Evolutionary conservation across 2,888 invertebrate genomes (phyloP), one percentile per base, ranked within the genome.

Genomic region (Sipha maydis): DNA sequence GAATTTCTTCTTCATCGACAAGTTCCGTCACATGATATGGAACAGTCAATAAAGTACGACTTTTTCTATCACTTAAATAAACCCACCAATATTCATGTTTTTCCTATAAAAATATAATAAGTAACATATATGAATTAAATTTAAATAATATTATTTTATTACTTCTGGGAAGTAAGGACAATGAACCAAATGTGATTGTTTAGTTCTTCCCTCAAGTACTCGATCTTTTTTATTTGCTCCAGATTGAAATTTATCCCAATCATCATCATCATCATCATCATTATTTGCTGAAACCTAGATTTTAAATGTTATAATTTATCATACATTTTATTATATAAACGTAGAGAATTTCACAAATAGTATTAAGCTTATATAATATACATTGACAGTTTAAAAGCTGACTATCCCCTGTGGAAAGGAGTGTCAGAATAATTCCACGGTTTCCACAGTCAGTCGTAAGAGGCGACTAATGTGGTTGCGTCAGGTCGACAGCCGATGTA

Each of bases 71-170:
- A 92, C 97, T 97, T 91, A 99, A 96, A 92, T 99, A 99, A 90
- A 99, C 96, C 99, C 99, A 99, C 99, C 99, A 99, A 93, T 96
- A 99, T 92, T 99, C 99, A 92, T 98, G 98, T 92, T 99, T 98
- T 90, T 96, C 96, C 93, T 94, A 90, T 1, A 91, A 84, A 56
- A 69, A n/a, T 25, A n/a, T 80, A 25, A 48, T 19, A 67, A 75
- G 88, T 28, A 21, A 77, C 41, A 69, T 1, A 41, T 69, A 21
- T 21, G 21, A 61, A 21, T 21, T 56, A 3, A 25, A 21, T 25
- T 61, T 3, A 25, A 21, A 61, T 61, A 25, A 71, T 61, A 25
- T 61, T 11, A 38, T 41, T n/a, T 41, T 48, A 54, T 91, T 91
- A 96, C 95, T 92, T 96, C 96, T 8, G 99, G 98, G 92, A 96